These are phyloP conservation scores for Hypanus sabinus DNA, from an alignment of 2,113 vertebrate species.

Conservation along the genomic window DNA sequence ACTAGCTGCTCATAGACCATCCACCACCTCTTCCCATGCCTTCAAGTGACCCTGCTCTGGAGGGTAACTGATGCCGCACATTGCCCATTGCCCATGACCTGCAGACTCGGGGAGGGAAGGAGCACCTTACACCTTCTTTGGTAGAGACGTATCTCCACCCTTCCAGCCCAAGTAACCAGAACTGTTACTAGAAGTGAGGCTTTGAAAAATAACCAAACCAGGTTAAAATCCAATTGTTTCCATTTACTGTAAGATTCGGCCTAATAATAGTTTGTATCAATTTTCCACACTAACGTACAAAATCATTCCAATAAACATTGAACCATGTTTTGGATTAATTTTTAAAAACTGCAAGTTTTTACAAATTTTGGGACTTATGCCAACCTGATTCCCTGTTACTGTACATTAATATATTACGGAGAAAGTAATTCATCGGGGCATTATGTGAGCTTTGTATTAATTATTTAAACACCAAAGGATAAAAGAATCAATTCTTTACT, in stretches of 20 bases:
- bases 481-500: background rate
- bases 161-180: background rate
- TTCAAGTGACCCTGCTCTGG: no score
- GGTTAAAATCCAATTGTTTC: background rate
- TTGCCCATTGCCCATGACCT: no score
- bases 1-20: no score
- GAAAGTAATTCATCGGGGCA: background rate
- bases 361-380: background rate
- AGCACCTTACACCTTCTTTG: no score
- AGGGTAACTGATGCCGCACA: no score
- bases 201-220: background rate
- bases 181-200: background rate
- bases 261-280: background rate
- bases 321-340: background rate
- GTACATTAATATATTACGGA: background rate
- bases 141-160: no score
- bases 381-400: background rate
- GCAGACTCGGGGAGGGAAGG: no score
- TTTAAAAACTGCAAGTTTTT: background rate
- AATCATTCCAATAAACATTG: background rate
- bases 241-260: background rate
- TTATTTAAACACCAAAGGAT: background rate
- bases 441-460: background rate
- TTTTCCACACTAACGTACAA: background rate
- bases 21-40: no score